These are phyloP conservation scores for Catalaphyllia jardinei DNA, from an alignment of 64 coral and sea anemone genomes.

Conservation along the genomic window DNA sequence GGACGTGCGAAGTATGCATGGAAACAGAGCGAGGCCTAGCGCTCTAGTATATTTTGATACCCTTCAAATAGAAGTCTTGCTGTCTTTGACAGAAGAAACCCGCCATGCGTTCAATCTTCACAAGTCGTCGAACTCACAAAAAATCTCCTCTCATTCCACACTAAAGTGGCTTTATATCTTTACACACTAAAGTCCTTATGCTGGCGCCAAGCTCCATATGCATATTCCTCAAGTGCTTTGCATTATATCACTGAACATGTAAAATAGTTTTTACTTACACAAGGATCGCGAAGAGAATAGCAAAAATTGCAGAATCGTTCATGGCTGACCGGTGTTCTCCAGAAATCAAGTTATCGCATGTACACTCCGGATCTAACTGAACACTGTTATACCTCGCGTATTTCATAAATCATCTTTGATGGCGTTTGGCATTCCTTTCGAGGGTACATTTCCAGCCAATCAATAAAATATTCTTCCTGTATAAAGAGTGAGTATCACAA, in stretches of 20 bases:
- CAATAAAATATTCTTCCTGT: conserved; percentile 46
- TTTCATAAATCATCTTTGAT: conserved; percentile 51
- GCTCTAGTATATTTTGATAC: too few species aligned
- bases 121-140: background rate
- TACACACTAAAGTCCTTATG: background rate
- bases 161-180: background rate
- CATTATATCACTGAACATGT: background rate
- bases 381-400: conserved; percentile 12
- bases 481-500: conserved; percentile 10
- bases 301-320: background rate
- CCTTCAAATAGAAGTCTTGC: too few species aligned
- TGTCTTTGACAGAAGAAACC: too few species aligned
- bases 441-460: conserved; percentile 48
- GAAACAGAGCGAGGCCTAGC: too few species aligned
- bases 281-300: background rate
- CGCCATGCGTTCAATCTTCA: background rate
- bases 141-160: background rate
- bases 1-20: too few species aligned
- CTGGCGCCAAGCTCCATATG: background rate
- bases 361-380: conserved; percentile 14
- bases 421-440: conserved; percentile 48
- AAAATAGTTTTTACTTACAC: background rate
- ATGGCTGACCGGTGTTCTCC: conserved; percentile 24
- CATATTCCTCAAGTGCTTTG: background rate
- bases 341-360: conserved; percentile 10